Evolutionary conservation across 2,113 vertebrate genomes (phyloP), one percentile per base, ranked within the genome.

Genomic region (Colius striatus): DNA sequence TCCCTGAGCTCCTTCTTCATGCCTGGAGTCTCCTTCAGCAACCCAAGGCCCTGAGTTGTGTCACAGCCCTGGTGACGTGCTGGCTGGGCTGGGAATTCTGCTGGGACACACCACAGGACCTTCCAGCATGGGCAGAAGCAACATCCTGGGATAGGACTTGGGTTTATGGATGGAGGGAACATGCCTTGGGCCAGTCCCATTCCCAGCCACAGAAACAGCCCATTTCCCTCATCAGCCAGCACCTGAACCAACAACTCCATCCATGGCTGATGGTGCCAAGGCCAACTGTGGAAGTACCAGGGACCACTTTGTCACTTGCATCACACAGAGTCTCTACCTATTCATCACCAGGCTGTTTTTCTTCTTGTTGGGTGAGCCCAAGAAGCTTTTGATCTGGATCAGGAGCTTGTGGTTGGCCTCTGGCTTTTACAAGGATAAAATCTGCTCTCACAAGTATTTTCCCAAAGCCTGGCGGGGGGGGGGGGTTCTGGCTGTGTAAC

Each of bases 131-230:
- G 57, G 32, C 51, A 72, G 85, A 30, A 62, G 16, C 14, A 38
- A 71, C 2, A 0, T 1, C 2, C 43, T 12, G 43, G 54, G 58
- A 2, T 1, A 34, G 58, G 48, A 54, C 3, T 13, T 26, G 30
- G 15, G 27, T 55, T 68, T 18, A 4, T 11, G 60, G 54, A n/a
- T 68, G 53, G 38, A 63, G 8, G 9, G 53, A 54, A 16, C 34
- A 23, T 26, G 8, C 34, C 48, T 53, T 48, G 53, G 34, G 10
- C 18, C 22, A 51, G 16, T 30, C 27, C 18, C 67, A 25, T 60
- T 73, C 34, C 48, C 54, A 62, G 66, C 12, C 41, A 11, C n/a
- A 81, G 60, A 29, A 84, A 13, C 16, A 84, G 18, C 70, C n/a
- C 1, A 0, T 60, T 47, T 19, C 10, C 10, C 50, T 51, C n/a